Base-by-base conservation (phyloP, 1,140 invertebrate species). In the Bradysia coprophila region DNA sequence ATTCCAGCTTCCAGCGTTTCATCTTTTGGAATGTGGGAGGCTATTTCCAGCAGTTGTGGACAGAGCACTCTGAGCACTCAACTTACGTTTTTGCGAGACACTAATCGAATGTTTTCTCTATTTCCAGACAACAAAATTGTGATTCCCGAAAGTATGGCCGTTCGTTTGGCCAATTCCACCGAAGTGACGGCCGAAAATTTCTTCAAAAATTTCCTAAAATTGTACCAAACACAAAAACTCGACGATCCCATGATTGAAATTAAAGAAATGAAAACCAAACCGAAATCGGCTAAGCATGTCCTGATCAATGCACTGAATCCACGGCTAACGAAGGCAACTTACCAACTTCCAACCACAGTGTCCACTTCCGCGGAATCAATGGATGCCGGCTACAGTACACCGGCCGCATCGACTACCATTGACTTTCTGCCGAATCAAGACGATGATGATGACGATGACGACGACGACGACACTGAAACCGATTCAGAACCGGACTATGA, bases 111-210 rank as follows among this genome's bases (percentile, higher is more conserved):
- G 13, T 8, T 28, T 28, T 28, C 13, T 28, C 13, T 28, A 8
- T 28, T 28, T 28, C 13, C 24, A 28, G 24, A 28, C 16, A 33
- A 42, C 16, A 37, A 24, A 36, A 23, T 42, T 23, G 21, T 42
- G n/a, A 36, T 42, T 11, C 41, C 41, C 13, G 41, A 42, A 22
- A 21, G 33, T 37, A 36, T 42, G 16, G 41, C 41, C 15, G 23
- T 42, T 23, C 16, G 20, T 10, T 42, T 42, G 20, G 28, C 33
- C 3, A 42, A 42, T 21, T 9, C 18, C 13, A 36, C 41, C 10
- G 41, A 36, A 11, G 21, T 42, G 8, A 19, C 41, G 8, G 19
- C 20, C 11, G 41, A 42, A 11, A 21, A 20, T 21, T 42, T 42
- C 20, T 37, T 34, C 33, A 11, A 22, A 16, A 19, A 36, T 18